phyloP scores from a whole-genome alignment of 2,113 vertebrate species.

The Plotosus lineatus region DNA sequence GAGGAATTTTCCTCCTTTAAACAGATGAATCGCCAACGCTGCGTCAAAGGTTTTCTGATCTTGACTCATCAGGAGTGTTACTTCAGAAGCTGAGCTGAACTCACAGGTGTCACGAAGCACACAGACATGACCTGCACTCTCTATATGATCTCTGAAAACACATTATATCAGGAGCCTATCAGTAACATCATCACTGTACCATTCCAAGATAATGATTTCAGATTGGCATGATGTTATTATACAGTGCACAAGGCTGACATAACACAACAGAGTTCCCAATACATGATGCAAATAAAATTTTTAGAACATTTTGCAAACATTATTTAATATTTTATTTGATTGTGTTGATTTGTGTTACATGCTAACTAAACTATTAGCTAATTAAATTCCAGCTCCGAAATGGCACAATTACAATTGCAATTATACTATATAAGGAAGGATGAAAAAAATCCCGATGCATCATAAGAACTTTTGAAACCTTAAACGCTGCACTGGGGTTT shows the following conservation, averaged over 20 bases:
- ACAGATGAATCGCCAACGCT: slow-evolving; percentile 88
- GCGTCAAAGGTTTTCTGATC: slow-evolving; percentile 70
- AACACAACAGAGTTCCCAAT: background rate
- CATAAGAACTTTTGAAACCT: too few species aligned
- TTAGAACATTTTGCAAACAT: background rate
- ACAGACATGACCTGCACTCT: slow-evolving; percentile 84
- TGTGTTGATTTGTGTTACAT: background rate
- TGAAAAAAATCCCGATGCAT: too few species aligned
- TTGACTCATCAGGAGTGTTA: slow-evolving; percentile 67
- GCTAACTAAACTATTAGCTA: background rate
- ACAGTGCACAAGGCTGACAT: background rate
- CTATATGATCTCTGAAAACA: slow-evolving; percentile 78
- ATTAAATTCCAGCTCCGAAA: background rate
- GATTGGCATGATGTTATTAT: background rate
- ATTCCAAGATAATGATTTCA: background rate
- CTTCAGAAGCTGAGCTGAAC: slow-evolving; percentile 71
- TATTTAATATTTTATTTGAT: background rate
- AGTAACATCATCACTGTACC: background rate
- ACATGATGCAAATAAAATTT: background rate
- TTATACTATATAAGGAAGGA: too few species aligned
- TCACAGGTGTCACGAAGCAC: slow-evolving; percentile 78
- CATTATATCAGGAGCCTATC: background rate
- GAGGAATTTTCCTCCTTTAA: slow-evolving; percentile 84
- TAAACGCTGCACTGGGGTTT: too few species aligned
- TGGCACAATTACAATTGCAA: background rate